A percentile compares a stretch with the other conserved stretches of the same genome.
Evolutionary conservation across 2,113 vertebrate genomes (phyloP).

Genomic region (Sarotherodon lohbergeri): DNA sequence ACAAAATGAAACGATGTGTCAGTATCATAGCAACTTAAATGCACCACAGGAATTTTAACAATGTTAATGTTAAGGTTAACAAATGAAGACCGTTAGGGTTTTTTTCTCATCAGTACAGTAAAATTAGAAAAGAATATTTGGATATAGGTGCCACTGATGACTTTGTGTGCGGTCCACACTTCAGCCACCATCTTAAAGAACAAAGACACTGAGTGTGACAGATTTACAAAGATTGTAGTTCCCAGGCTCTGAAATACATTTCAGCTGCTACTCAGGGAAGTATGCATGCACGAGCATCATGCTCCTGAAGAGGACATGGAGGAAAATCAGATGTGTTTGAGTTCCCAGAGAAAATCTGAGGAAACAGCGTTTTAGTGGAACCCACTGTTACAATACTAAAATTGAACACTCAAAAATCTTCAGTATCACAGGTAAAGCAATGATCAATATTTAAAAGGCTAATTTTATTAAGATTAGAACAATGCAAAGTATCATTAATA

Average conservation of each 20-base stretch:
- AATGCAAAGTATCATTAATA: neutral
- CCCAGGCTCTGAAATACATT: neutral
- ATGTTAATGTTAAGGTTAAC: fast-evolving
- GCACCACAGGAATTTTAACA: neutral
- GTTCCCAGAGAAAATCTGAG: neutral
- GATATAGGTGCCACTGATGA: neutral
- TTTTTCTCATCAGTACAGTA: neutral
- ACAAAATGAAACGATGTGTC: neutral
- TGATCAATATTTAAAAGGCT: neutral
- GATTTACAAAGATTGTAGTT: neutral
- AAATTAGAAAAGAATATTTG: neutral
- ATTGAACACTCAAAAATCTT: neutral
- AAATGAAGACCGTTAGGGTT: neutral
- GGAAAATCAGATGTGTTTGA: neutral
- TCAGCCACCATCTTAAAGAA: neutral
- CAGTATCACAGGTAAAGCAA: neutral
- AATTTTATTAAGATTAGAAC: neutral
- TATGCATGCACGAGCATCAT: neutral
- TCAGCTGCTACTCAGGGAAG: neutral
- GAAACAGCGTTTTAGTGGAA: neutral
- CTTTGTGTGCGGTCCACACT: neutral
- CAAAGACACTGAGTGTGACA: neutral
- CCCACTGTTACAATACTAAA: neutral
- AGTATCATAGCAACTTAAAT: neutral
- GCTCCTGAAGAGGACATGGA: neutral